phyloP scores from a whole-genome alignment of 2,113 vertebrate genomes.

The Orientallactaga bullata region DNA sequence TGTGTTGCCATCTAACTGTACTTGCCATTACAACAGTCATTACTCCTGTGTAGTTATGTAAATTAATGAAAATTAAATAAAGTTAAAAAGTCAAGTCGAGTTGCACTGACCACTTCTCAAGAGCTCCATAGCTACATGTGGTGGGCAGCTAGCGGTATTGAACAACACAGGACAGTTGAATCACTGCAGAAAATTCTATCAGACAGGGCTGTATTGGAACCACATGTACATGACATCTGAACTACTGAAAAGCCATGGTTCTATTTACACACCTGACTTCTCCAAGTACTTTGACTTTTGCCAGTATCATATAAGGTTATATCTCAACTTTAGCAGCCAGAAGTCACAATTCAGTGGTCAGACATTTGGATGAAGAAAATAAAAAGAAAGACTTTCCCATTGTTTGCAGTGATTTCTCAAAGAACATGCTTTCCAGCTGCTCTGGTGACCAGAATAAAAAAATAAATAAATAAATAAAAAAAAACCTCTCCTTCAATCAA shows the following conservation, averaged over 20 bases:
- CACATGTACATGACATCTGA: constrained; percentile 45
- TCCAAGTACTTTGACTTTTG: constrained; percentile 45
- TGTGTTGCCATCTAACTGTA: background rate
- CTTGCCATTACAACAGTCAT: background rate
- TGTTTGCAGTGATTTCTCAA: constrained; percentile 56
- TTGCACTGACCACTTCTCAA: background rate
- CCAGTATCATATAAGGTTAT: constrained; percentile 49
- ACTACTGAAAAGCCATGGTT: constrained; percentile 34
- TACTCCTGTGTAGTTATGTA: constrained; percentile 29
- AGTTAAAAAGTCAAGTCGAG: constrained; percentile 10
- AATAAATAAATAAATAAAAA: too few species aligned
- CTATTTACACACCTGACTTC: constrained; percentile 57
- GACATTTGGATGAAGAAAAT: constrained; percentile 34
- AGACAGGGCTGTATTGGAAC: background rate
- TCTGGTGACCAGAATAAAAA: constrained; percentile 41
- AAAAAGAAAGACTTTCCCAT: constrained; percentile 38
- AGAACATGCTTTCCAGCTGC: constrained; percentile 35
- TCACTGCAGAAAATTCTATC: background rate
- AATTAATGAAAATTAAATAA: constrained; percentile 11
- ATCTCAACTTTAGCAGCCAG: constrained; percentile 41
- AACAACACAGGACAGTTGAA: background rate
- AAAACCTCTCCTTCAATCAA: constrained; percentile 9
- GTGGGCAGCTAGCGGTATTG: background rate
- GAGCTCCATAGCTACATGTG: background rate
- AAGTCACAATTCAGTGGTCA: constrained; percentile 21